Evolutionary conservation across 2,113 vertebrate genomes (phyloP).

Genomic region (Corapipo altera): DNA sequence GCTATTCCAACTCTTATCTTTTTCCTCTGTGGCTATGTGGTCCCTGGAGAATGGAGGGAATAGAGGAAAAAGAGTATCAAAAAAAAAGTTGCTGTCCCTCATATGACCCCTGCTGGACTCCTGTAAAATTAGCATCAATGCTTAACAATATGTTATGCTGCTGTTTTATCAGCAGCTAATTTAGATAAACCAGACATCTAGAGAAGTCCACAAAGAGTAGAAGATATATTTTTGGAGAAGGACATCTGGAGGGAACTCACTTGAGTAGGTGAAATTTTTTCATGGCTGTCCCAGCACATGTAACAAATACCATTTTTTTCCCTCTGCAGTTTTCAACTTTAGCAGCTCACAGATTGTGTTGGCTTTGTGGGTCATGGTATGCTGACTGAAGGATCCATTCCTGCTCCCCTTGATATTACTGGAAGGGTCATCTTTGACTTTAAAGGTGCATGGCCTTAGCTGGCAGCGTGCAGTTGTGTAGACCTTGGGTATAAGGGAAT

Average conservation of each 20-base stretch:
- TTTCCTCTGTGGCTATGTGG: not conserved
- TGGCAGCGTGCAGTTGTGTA: not conserved
- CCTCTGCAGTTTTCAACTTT: not conserved
- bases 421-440: not conserved
- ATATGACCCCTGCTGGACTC: constrained; percentile 2
- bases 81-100: not conserved
- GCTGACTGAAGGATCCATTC: not conserved
- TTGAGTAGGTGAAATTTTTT: not conserved
- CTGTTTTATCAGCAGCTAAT: not conserved
- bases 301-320: not conserved
- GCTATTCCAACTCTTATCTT: not conserved
- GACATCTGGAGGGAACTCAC: not conserved
- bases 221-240: not conserved
- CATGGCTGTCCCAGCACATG: not conserved
- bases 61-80: not conserved
- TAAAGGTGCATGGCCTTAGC: not conserved
- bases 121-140: not conserved
- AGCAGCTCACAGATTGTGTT: not conserved
- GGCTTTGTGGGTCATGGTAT: not conserved
- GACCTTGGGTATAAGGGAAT: not conserved
- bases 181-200: not conserved
- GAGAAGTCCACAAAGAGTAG: not conserved
- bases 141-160: not conserved
- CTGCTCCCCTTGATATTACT: not conserved
- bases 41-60: not conserved